These are phyloP conservation scores for Folsomia candida DNA, from an alignment of 2,888 invertebrate species.

Conservation along the genomic window DNA sequence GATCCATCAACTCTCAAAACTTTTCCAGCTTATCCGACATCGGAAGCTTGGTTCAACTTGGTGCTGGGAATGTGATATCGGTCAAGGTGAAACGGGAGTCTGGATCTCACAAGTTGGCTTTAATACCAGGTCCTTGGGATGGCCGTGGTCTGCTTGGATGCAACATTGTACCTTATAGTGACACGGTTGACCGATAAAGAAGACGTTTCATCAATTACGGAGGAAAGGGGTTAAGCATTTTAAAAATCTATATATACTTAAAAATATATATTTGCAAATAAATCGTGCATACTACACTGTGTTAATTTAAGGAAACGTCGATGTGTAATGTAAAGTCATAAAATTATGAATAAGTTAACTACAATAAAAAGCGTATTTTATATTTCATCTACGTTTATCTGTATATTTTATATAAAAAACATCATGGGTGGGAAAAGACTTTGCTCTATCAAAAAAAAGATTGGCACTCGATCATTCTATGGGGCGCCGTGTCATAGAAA, in stretches of 20 bases:
- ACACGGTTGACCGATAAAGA: constrained; percentile 48
- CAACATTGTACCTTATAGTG: constrained; percentile 62
- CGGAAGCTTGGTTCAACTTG: constrained; percentile 63
- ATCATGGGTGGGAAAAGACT: too few species aligned
- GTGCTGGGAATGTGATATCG: constrained; percentile 51
- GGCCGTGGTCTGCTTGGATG: constrained; percentile 77
- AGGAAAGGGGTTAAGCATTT: too few species aligned
- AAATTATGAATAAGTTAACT: background rate
- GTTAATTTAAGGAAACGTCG: background rate
- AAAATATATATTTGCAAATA: too few species aligned
- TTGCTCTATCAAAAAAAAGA: too few species aligned
- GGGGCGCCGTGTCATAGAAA: too few species aligned
- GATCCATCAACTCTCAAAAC: constrained; percentile 70
- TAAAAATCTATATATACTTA: too few species aligned
- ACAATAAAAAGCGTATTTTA: too few species aligned
- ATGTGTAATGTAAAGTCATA: too few species aligned
- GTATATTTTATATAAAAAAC: too few species aligned
- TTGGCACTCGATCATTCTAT: too few species aligned
- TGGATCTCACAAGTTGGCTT: constrained; percentile 59
- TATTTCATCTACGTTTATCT: too few species aligned
- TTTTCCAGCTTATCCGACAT: constrained; percentile 69
- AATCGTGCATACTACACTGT: background rate
- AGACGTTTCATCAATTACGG: background rate
- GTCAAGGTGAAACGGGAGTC: constrained; percentile 55
- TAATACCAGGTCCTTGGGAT: constrained; percentile 72